Base-by-base conservation (phyloP, 1,140 invertebrate species). In the Teleogryllus occipitalis region DNA sequence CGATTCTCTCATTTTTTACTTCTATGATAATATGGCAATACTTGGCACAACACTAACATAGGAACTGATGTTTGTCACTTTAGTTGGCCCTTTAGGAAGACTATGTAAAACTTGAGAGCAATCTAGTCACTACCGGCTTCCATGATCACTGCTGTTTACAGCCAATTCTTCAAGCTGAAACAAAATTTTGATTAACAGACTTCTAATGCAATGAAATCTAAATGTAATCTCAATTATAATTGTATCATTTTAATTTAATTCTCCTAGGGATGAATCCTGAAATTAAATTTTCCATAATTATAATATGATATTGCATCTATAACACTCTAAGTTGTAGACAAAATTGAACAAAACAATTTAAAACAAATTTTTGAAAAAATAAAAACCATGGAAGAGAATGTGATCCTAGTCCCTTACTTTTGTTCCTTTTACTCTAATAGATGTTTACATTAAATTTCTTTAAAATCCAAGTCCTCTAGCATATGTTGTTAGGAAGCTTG, bases 131-230 rank as follows among this genome's bases (percentile, higher is more conserved):
- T 49, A 77, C 48, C 76, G 76, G 27, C 78, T 79, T 47, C 18
- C 74, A 79, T 74, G 78, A 46, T 79, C 74, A 46, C 18, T 48
- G 47, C 22, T 74, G 72, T 79, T 75, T 4, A 73, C 78, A 39
- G 22, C 78, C 54, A 79, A 27, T 65, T 79, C 78, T 73, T 79
- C 78, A 3, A 79, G 54, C 78, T 79, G 74, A 7, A 79, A 79
- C 12, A 79, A 27, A 74, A 75, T 27, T 21, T 12, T 39, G 27
- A 39, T 39, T 39, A 39, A 39, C 27, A 39, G 27, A 39, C 27
- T 39, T 39, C 27, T 39, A 39, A 39, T 39, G 27, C 27, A 39
- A 39, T 39, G 5, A 39, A 39, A 39, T 39, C 5, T 39, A 39
- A 39, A 39, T 39, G 27, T 2, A 39, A 39, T 39, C 27, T 39